Percentiles rank a stretch among this genome's conserved stretches.
phyloP scores from a whole-genome alignment of 2,888 invertebrate genomes.

The Drosophila pullipes region DNA sequence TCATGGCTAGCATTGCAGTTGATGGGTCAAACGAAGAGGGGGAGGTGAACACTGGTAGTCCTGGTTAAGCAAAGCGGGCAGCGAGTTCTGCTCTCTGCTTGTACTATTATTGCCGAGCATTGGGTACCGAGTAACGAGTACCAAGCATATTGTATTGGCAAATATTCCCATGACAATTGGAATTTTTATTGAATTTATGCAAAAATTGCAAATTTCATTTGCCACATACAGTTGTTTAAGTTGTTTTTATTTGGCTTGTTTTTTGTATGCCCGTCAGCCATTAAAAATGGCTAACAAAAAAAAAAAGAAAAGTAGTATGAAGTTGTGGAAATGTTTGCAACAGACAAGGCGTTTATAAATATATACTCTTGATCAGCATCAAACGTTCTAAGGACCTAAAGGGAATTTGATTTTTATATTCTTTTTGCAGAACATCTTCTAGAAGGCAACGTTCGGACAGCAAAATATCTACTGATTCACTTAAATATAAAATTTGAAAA shows the following conservation, averaged over 20 bases:
- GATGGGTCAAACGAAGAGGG: background rate
- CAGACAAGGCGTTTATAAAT: background rate
- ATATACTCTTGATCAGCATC: background rate
- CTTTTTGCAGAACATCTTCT: background rate
- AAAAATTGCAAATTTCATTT: conserved; percentile 79
- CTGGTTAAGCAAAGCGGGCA: background rate
- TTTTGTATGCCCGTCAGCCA: background rate
- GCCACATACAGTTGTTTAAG: conserved; percentile 43
- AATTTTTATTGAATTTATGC: conserved; percentile 82
- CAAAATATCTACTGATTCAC: background rate
- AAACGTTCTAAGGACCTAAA: background rate
- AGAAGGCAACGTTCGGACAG: background rate
- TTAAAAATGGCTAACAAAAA: background rate
- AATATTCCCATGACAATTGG: conserved; percentile 80
- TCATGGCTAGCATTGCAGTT: conserved; percentile 48
- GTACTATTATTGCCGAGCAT: conserved; percentile 5
- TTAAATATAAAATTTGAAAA: background rate
- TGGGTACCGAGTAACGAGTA: conserved; percentile 5
- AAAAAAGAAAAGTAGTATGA: background rate
- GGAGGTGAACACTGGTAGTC: background rate
- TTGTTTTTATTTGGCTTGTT: conserved; percentile 17
- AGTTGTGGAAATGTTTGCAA: background rate
- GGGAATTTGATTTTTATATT: background rate
- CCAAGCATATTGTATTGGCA: conserved; percentile 70
- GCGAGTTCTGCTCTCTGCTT: background rate